Conservation (phyloP, 1,140 invertebrate genomes). For the Drosophila erecta region DNA sequence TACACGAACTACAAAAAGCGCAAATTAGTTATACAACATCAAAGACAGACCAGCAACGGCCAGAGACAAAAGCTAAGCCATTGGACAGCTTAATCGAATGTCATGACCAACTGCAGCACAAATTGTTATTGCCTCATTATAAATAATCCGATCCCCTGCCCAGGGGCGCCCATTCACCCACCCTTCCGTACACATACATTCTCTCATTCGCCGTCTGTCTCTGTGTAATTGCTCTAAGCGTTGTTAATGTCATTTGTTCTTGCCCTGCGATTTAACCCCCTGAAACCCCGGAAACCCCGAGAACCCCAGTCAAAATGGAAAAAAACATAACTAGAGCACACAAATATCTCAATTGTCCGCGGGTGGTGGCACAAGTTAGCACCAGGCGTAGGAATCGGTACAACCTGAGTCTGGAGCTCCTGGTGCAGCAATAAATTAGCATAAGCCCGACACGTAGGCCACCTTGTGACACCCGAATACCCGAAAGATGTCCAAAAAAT, state of each 20-base stretch:
- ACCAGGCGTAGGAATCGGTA: slow-evolving; percentile 1
- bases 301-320: background rate
- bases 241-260: slow-evolving; percentile 64
- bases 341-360: slow-evolving; percentile 43
- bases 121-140: slow-evolving; percentile 77
- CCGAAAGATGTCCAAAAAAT: slow-evolving; percentile 13
- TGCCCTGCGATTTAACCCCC: slow-evolving; percentile 49
- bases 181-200: background rate
- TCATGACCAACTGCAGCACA: slow-evolving; percentile 63
- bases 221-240: slow-evolving; percentile 67
- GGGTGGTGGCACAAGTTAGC: slow-evolving; percentile 38
- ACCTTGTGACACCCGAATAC: slow-evolving; percentile 32
- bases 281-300: slow-evolving; percentile 1
- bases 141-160: slow-evolving; percentile 58
- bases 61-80: slow-evolving; percentile 14
- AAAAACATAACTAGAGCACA: slow-evolving; percentile 41
- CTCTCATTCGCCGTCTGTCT: slow-evolving; percentile 9
- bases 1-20: background rate
- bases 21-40: slow-evolving; percentile 11
- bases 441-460: slow-evolving; percentile 39
- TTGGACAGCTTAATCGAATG: slow-evolving; percentile 68
- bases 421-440: slow-evolving; percentile 41
- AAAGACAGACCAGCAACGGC: background rate
- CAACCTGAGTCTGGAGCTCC: background rate
- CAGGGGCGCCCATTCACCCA: slow-evolving; percentile 12